A percentile compares a stretch with the other conserved stretches of the same genome.
Evolutionary conservation across 2,888 invertebrate genomes (phyloP).

Genomic region (Patella pellucida): DNA sequence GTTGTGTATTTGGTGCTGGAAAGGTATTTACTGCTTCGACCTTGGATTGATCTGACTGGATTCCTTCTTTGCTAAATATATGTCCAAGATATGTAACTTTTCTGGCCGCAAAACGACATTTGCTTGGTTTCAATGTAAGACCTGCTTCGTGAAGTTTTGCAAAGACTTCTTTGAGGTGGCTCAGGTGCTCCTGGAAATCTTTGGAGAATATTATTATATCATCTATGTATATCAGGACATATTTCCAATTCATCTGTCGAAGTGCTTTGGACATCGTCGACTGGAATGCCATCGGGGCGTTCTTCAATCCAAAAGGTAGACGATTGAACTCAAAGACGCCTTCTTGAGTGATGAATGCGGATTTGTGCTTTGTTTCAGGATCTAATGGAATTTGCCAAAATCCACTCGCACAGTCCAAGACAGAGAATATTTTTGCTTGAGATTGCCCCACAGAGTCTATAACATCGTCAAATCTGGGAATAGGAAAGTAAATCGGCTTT

Average conservation of each 20-base stretch:
- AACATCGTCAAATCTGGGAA: constrained; percentile 35
- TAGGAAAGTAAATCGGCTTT: constrained; percentile 32
- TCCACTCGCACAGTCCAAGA: constrained; percentile 31
- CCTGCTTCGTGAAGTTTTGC: constrained; percentile 30
- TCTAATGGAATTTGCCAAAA: constrained; percentile 36
- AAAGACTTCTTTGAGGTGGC: constrained; percentile 35
- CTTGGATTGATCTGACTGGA: constrained; percentile 31
- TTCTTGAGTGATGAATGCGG: constrained; percentile 39
- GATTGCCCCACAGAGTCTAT: constrained; percentile 33
- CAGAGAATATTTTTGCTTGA: constrained; percentile 25
- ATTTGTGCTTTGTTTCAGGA: constrained; percentile 29
- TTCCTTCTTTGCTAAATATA: constrained; percentile 33
- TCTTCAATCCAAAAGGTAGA: constrained; percentile 41
- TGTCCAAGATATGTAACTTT: constrained; percentile 40
- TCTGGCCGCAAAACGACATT: constrained; percentile 38
- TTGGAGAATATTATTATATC: constrained; percentile 39
- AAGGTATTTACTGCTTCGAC: constrained; percentile 20
- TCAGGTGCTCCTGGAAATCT: constrained; percentile 34
- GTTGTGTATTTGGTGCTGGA: constrained; percentile 31
- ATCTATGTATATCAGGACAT: constrained; percentile 40
- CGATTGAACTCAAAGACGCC: constrained; percentile 35
- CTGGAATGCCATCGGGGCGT: constrained; percentile 39
- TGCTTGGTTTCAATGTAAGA: constrained; percentile 36
- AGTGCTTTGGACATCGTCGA: constrained; percentile 33
- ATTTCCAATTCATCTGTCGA: constrained; percentile 39